These are phyloP conservation scores for Yasuhikotakia modesta DNA, from an alignment of 2,797 vertebrate genomes.

Conservation along the genomic window DNA sequence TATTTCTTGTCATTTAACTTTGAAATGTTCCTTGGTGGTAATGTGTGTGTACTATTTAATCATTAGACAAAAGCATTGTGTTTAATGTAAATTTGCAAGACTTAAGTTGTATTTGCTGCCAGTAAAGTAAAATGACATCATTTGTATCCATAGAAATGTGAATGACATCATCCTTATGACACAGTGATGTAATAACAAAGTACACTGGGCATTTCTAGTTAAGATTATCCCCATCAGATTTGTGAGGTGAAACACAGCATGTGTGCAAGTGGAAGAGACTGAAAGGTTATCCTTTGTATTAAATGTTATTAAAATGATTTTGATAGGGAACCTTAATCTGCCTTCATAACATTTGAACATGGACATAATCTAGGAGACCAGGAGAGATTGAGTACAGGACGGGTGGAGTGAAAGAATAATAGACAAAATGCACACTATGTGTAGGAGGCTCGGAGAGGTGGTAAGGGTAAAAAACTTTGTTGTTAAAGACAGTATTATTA, in stretches of 20 bases:
- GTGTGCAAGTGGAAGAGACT: constrained; percentile 22
- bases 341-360: constrained; percentile 69
- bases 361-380: constrained; percentile 66
- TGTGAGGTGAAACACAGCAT: constrained; percentile 34
- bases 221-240: constrained; percentile 44
- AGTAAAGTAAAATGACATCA: constrained; percentile 14
- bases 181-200: constrained; percentile 25
- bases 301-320: constrained; percentile 70
- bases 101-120: neutral
- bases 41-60: no score
- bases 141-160: neutral
- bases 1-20: neutral
- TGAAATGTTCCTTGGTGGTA: no score
- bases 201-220: constrained; percentile 23
- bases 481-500: neutral
- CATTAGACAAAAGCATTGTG: neutral
- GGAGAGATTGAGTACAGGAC: constrained; percentile 36
- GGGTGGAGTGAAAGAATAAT: constrained; percentile 34
- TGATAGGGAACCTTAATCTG: constrained; percentile 67
- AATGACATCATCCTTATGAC: constrained; percentile 17
- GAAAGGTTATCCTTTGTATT: constrained; percentile 55
- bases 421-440: neutral
- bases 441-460: neutral
- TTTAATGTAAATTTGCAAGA: neutral
- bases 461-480: neutral